Conservation (phyloP, 1,140 invertebrate genomes). For the Arctopsyche grandis region DNA sequence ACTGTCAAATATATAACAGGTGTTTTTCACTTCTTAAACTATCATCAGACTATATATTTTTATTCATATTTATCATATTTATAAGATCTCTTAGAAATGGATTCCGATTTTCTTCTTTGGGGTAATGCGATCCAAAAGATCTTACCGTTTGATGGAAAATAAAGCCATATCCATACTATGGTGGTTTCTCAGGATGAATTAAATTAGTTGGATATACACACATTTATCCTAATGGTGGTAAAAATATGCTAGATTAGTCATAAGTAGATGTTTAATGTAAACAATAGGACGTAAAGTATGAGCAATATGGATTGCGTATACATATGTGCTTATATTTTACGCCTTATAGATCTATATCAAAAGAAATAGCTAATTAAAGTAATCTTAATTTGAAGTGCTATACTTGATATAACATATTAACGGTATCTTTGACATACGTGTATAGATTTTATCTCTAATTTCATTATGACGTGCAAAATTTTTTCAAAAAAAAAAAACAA, state of each 20-base stretch:
- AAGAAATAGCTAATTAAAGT: neutral
- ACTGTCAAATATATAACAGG: constrained; percentile 5
- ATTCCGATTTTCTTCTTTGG: constrained; percentile 73
- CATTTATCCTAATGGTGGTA: constrained; percentile 70
- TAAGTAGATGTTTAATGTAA: constrained; percentile 59
- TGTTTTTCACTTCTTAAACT: no score
- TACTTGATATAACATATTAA: constrained; percentile 33
- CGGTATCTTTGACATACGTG: constrained; percentile 29
- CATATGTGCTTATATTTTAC: neutral
- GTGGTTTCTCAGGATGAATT: constrained; percentile 60
- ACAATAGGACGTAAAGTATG: no score
- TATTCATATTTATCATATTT: neutral
- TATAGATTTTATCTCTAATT: no score
- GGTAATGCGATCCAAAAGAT: constrained; percentile 54
- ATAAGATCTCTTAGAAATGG: constrained; percentile 69
- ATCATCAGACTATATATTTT: no score
- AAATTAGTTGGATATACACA: constrained; percentile 59
- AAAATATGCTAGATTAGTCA: constrained; percentile 72
- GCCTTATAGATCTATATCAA: neutral
- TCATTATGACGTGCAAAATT: no score
- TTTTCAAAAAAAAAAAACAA: no score
- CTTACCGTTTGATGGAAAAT: constrained; percentile 64
- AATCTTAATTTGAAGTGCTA: constrained; percentile 17
- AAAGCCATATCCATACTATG: constrained; percentile 73
- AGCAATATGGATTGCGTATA: no score